Evolutionary conservation across 2,888 invertebrate genomes (phyloP).

Genomic region (Trilocha varians): DNA sequence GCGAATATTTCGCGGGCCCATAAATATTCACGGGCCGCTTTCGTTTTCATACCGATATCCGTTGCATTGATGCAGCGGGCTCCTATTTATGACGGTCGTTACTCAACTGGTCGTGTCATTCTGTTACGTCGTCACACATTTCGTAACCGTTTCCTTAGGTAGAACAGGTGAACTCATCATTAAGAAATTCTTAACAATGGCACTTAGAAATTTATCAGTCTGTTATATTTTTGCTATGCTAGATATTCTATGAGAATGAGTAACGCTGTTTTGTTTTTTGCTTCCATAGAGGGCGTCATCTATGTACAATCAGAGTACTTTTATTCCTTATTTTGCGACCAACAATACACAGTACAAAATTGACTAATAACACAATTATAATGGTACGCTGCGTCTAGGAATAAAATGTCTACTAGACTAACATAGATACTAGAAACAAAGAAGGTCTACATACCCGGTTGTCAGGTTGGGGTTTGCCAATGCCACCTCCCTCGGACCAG

Average conservation of each 20-base stretch:
- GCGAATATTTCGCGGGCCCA: constrained; percentile 65
- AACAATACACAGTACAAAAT: too few relatives aligned
- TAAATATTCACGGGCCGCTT: constrained; percentile 64
- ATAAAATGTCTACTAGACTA: neutral
- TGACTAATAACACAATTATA: too few relatives aligned
- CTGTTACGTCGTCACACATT: constrained; percentile 42
- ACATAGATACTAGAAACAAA: constrained; percentile 9
- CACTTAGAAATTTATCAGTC: too few relatives aligned
- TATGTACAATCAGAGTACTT: too few relatives aligned
- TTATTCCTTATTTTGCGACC: too few relatives aligned
- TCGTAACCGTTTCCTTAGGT: constrained; percentile 28
- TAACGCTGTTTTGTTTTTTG: too few relatives aligned
- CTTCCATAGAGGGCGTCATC: too few relatives aligned
- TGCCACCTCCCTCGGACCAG: constrained; percentile 90
- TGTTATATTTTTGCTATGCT: too few relatives aligned
- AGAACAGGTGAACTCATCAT: neutral
- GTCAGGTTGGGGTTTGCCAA: constrained; percentile 90
- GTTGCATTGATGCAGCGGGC: constrained; percentile 31
- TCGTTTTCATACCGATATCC: constrained; percentile 63
- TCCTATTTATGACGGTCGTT: constrained; percentile 51
- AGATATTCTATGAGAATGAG: too few relatives aligned
- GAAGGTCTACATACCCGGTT: constrained; percentile 73
- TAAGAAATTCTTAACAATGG: constrained; percentile 6
- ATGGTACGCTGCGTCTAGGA: too few relatives aligned
- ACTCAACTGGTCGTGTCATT: constrained; percentile 47